A percentile compares a stretch with the other conserved stretches of the same genome.
Evolutionary conservation across 2,888 invertebrate species (phyloP).

Genomic region (Anagyrus pseudococci): DNA sequence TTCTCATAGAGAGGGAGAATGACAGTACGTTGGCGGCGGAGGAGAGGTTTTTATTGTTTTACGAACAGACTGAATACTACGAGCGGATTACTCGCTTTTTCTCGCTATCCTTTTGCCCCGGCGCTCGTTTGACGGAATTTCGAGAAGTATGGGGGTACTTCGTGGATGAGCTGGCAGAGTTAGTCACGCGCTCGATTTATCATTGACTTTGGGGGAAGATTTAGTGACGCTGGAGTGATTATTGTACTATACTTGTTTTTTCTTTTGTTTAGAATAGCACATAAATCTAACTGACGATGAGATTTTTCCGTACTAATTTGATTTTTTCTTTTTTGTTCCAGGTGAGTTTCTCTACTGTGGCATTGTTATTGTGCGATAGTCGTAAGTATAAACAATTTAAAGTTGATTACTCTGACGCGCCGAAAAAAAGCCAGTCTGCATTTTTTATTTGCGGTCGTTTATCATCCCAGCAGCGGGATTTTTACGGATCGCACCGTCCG

Average conservation of each 20-base stretch:
- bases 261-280: neutral
- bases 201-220: too few species aligned
- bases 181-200: too few species aligned
- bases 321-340: constrained; percentile 18
- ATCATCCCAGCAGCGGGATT: constrained; percentile 23
- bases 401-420: too few species aligned
- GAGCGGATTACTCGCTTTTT: neutral
- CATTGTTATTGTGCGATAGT: too few species aligned
- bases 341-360: constrained; percentile 34
- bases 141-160: neutral
- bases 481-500: neutral
- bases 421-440: too few species aligned
- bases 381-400: too few species aligned
- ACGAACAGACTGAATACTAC: neutral
- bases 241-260: neutral
- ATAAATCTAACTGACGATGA: too few species aligned
- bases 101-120: neutral
- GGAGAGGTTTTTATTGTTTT: constrained; percentile 26
- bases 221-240: neutral
- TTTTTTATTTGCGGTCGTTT: too few species aligned
- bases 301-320: constrained; percentile 2
- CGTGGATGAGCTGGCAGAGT: too few species aligned
- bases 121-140: constrained; percentile 16
- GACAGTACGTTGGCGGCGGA: too few species aligned
- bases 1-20: neutral